phyloP scores from a whole-genome alignment of 2,797 vertebrate genomes.

The Falco naumanni region DNA sequence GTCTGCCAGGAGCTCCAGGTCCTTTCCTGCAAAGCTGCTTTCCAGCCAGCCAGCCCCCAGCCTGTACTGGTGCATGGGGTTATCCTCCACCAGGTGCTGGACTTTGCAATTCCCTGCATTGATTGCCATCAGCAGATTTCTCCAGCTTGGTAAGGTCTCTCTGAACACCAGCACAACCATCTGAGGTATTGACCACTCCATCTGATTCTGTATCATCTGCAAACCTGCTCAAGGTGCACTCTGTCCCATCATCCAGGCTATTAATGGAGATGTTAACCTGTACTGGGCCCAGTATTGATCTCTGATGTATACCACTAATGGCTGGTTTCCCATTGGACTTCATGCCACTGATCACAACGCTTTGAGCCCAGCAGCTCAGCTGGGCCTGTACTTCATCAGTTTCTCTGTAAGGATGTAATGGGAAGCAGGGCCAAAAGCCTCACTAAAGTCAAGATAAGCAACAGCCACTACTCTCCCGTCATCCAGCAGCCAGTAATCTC shows the following conservation, averaged over 20 bases:
- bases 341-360: neutral
- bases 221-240: neutral
- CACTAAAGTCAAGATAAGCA: neutral
- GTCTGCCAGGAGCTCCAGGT: neutral
- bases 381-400: neutral
- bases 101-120: neutral
- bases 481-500: neutral
- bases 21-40: neutral
- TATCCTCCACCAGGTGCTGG: neutral
- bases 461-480: neutral
- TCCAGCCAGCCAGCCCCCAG: rapidly evolving
- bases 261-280: neutral
- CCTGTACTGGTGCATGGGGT: rapidly evolving
- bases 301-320: neutral
- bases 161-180: neutral
- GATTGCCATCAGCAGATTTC: neutral
- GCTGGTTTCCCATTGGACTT: neutral
- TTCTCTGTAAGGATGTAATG: neutral
- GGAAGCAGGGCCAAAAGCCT: neutral
- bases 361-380: neutral
- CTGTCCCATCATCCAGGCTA: neutral
- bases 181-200: rapidly evolving
- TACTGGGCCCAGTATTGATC: rapidly evolving
- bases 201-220: neutral
- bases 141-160: neutral